These are phyloP conservation scores for Eupithecia pulchellata DNA, from an alignment of 2,888 invertebrate genomes.

Conservation along the genomic window DNA sequence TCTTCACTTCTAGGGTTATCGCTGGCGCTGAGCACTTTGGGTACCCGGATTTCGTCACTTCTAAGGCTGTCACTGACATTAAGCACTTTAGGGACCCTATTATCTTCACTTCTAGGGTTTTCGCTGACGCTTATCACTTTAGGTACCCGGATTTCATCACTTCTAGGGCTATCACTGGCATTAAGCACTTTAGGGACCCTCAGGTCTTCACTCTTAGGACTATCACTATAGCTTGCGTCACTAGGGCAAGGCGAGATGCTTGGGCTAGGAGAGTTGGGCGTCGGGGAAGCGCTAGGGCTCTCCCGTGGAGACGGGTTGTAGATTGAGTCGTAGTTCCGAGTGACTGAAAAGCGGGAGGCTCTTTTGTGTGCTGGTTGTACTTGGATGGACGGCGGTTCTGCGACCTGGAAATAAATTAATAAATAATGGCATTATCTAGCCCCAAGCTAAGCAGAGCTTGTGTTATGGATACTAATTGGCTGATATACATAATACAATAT, in stretches of 20 bases:
- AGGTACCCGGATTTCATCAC: not conserved
- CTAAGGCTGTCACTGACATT: not conserved
- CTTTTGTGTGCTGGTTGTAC: conserved; percentile 85
- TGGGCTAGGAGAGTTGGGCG: conserved; percentile 34
- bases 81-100: too few species aligned
- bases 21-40: conserved; percentile 1
- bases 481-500: too few species aligned
- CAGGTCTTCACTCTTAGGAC: conserved; percentile 16
- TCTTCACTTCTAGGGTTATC: conserved; percentile 23
- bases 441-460: too few species aligned
- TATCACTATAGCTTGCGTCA: conserved; percentile 29
- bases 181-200: conserved; percentile 10
- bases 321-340: conserved; percentile 73
- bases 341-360: conserved; percentile 75
- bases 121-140: not conserved
- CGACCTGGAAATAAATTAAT: conserved; percentile 69
- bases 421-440: too few species aligned
- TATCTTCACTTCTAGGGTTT: not conserved
- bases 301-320: conserved; percentile 61
- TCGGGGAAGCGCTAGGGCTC: conserved; percentile 51
- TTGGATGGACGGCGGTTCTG: conserved; percentile 78
- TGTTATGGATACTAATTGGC: too few species aligned
- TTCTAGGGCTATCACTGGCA: not conserved
- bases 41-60: not conserved
- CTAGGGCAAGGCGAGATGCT: conserved; percentile 36